A percentile compares a stretch with the other conserved stretches of the same genome.
These are phyloP conservation scores for Sander lucioperca DNA, from an alignment of 2,113 vertebrate genomes.

Conservation along the genomic window DNA sequence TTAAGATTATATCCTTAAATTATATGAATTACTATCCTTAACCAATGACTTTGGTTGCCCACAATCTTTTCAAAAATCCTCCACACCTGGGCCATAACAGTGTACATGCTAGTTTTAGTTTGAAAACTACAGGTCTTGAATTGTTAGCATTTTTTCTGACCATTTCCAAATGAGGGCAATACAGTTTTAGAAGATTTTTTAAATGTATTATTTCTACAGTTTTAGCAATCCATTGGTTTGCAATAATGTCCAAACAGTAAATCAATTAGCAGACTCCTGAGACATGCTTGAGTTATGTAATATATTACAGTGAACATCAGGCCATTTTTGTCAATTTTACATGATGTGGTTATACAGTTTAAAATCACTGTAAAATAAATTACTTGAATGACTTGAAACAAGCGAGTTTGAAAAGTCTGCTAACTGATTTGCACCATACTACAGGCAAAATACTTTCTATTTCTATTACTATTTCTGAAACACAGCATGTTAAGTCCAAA, in stretches of 20 bases:
- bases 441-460: not conserved
- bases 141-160: not conserved
- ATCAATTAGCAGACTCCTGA: not conserved
- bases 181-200: not conserved
- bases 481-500: not conserved
- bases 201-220: not conserved
- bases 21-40: not conserved
- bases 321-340: not conserved
- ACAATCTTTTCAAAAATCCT: not conserved
- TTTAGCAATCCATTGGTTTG: not conserved
- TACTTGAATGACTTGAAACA: conserved; percentile 18
- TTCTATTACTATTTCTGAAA: not conserved
- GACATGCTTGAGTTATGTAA: not conserved
- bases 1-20: not conserved
- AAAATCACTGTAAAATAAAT: conserved; percentile 3
- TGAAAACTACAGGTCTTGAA: not conserved
- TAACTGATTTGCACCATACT: conserved; percentile 1
- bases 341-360: not conserved
- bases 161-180: not conserved
- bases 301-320: not conserved
- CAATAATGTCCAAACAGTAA: not conserved
- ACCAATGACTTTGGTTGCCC: not conserved
- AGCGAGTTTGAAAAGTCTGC: not conserved
- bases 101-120: not conserved
- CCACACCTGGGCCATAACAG: not conserved